A percentile compares a stretch with the other conserved stretches of the same genome.
phyloP scores from a whole-genome alignment of 2,888 invertebrate genomes.

The Eubasilissa splendida region DNA sequence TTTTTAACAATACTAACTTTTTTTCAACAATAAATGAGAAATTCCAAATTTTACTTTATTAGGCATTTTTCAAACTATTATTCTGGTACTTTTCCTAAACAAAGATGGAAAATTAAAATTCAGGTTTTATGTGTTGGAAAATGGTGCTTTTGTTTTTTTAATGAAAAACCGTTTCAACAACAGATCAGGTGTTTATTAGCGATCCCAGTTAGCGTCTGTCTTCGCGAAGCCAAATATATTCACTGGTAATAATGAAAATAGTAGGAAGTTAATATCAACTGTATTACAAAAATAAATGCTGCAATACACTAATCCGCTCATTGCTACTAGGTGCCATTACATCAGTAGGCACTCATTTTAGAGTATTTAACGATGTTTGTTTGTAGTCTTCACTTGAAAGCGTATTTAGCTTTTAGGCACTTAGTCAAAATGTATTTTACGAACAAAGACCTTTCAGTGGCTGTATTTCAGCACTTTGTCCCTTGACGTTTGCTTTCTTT shows the following conservation, averaged over 20 bases:
- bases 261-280: not conserved
- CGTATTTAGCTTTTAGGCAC: slow-evolving; percentile 17
- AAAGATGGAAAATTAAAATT: not conserved
- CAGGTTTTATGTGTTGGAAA: slow-evolving; percentile 11
- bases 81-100: not conserved
- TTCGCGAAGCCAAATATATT: not conserved
- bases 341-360: too few species aligned
- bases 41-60: not conserved
- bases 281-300: not conserved
- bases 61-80: not conserved
- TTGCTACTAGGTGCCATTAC: too few species aligned
- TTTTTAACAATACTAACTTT: too few species aligned
- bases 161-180: slow-evolving; percentile 11
- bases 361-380: too few species aligned
- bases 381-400: not conserved
- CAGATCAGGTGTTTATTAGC: slow-evolving; percentile 27
- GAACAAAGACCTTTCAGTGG: too few species aligned
- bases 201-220: not conserved
- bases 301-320: not conserved
- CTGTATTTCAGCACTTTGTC: slow-evolving; percentile 20
- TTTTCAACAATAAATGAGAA: too few species aligned
- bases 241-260: not conserved
- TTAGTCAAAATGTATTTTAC: slow-evolving; percentile 1
- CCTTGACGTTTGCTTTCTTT: too few species aligned
- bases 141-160: slow-evolving; percentile 3